phyloP scores from a whole-genome alignment of 92 coral and sea anemone species.

The Phenganax stokvisi region DNA sequence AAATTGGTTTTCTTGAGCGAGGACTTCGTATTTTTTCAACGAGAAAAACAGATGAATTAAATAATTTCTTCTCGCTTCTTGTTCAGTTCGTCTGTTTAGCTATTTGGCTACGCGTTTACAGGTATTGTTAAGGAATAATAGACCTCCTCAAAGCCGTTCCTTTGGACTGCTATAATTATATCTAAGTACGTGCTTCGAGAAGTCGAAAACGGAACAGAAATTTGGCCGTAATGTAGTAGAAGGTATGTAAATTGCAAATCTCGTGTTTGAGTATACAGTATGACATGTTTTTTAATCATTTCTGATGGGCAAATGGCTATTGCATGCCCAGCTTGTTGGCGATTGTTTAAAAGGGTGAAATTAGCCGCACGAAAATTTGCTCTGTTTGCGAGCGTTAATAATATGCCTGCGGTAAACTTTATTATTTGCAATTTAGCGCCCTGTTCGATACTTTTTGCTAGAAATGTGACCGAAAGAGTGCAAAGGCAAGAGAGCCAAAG shows the following conservation, averaged over 20 bases:
- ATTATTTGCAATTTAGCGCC: conserved; percentile 2
- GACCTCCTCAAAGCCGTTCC: background rate
- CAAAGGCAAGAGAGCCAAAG: background rate
- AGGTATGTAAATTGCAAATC: background rate
- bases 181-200: background rate
- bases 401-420: background rate
- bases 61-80: background rate
- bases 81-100: background rate
- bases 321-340: background rate
- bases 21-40: background rate
- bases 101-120: background rate
- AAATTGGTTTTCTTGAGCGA: conserved; percentile 1
- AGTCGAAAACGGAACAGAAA: background rate
- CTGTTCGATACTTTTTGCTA: background rate
- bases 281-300: background rate
- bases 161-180: background rate
- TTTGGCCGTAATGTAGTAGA: background rate
- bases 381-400: background rate
- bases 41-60: conserved; percentile 12
- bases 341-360: conserved; percentile 5
- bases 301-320: background rate
- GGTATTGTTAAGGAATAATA: too few species aligned
- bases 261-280: background rate
- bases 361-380: background rate
- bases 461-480: background rate